Evolutionary conservation across 2,113 vertebrate genomes (phyloP).

Genomic region (Lepisosteus osseus): DNA sequence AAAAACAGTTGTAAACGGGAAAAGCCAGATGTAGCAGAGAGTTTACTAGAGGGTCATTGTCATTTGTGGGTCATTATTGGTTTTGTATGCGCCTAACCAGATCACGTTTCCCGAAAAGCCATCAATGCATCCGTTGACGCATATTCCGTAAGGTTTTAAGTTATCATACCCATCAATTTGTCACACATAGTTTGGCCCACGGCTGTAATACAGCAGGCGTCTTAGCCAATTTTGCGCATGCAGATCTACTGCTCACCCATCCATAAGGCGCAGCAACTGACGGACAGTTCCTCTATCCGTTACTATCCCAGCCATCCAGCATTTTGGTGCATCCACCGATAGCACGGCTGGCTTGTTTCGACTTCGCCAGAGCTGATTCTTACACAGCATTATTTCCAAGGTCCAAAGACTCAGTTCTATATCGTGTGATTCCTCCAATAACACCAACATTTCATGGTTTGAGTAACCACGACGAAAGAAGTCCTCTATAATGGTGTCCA

Average conservation of each 20-base stretch:
- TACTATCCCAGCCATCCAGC: slow-evolving; percentile 6
- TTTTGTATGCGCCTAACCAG: slow-evolving; percentile 28
- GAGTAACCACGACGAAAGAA: too few species aligned
- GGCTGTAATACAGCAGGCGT: slow-evolving; percentile 5
- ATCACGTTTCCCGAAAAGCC: slow-evolving; percentile 13
- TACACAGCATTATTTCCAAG: too few species aligned
- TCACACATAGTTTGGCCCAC: slow-evolving; percentile 3
- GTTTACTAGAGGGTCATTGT: not conserved
- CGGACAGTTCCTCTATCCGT: too few species aligned
- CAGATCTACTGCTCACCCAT: too few species aligned
- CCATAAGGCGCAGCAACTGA: too few species aligned
- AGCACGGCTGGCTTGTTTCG: not conserved
- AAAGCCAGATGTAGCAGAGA: too few species aligned
- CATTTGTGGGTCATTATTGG: slow-evolving; percentile 20
- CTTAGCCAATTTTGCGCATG: not conserved
- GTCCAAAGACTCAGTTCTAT: too few species aligned
- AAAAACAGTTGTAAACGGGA: too few species aligned
- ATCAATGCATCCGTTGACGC: not conserved
- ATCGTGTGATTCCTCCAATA: too few species aligned
- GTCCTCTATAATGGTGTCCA: too few species aligned
- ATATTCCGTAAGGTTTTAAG: slow-evolving; percentile 19
- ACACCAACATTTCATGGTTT: too few species aligned
- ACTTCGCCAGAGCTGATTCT: too few species aligned
- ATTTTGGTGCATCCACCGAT: slow-evolving; percentile 20
- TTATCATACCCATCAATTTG: slow-evolving; percentile 7